phyloP scores from a whole-genome alignment of 1,140 invertebrate species.

The Colletes gigas region DNA sequence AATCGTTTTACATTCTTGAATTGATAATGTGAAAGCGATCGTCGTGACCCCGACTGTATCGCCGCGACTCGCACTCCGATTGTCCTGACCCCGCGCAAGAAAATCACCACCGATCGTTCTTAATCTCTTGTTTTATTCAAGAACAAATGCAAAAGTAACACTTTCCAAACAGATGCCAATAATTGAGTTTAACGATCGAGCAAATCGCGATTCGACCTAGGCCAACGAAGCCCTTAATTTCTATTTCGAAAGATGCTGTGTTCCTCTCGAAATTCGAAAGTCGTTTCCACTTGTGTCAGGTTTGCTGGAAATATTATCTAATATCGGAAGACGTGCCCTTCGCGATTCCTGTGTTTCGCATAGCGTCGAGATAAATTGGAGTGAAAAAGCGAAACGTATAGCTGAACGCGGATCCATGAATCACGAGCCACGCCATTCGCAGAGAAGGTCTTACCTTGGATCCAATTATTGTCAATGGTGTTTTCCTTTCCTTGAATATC shows the following conservation, averaged over 20 bases:
- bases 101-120: too few relatives aligned
- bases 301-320: neutral
- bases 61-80: too few relatives aligned
- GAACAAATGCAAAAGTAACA: too few relatives aligned
- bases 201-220: too few relatives aligned
- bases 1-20: too few relatives aligned
- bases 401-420: conserved; percentile 6
- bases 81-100: too few relatives aligned
- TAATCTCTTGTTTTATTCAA: too few relatives aligned
- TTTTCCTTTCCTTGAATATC: conserved; percentile 38
- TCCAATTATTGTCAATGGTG: conserved; percentile 12
- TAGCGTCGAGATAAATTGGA: neutral
- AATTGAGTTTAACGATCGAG: too few relatives aligned
- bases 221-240: neutral
- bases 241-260: neutral
- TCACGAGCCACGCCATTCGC: conserved; percentile 15
- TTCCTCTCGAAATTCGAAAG: conserved; percentile 5
- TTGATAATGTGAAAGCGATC: too few relatives aligned
- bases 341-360: neutral
- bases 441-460: conserved; percentile 37
- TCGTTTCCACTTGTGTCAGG: neutral
- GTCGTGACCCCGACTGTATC: too few relatives aligned
- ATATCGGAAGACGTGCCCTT: neutral
- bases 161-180: too few relatives aligned
- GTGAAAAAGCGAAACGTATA: neutral